Evolutionary conservation across 2,113 vertebrate genomes (phyloP), one percentile per base, ranked within the genome.

Genomic region (Chinchilla lanigera): DNA sequence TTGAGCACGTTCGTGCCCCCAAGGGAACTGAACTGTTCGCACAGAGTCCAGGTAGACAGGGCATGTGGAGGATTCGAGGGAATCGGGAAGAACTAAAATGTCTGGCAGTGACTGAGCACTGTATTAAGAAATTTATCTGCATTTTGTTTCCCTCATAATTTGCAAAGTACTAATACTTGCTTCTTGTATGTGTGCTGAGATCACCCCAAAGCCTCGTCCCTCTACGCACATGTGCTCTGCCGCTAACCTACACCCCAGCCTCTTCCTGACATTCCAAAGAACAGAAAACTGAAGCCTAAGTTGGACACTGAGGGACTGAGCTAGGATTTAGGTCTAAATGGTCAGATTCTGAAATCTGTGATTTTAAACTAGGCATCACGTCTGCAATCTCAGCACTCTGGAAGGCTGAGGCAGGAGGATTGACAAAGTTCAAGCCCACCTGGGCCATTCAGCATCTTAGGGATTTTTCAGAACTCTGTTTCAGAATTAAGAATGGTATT

Each of bases 51-150:
- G 44, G 47, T n/a, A 52, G 71, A 86, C 19, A 52, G 80, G 71
- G 82, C 44, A 92, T 38, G 50, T 82, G 56, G 89, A 94, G 69
- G 38, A 75, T 56, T 61, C n/a, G 63, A 93, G 30, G 90, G 85
- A 95, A 97, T 5, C 2, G 11, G 24, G 67, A 22, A 93, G 86
- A 69, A 67, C 30, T 14, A 33, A 90, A 65, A 89, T 38, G 35
- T 89, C 52, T 47, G 67, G 80, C 20, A 54, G 58, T 47, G 47
- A 60, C 3, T 73, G 71, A 71, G 47, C 47, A 50, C 75, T 58
- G 7, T 1, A 38, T 77, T 85, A 65, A 65, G 56, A 12, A 24
- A 82, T 87, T 94, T 84, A 30, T 61, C 54, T 75, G n/a, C 54
- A 84, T 82, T 85, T 95, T 82, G 67, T 90, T 78, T 63, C 82